Base-by-base conservation (phyloP, 2,888 invertebrate species). In the Osmoderma eremita region DNA sequence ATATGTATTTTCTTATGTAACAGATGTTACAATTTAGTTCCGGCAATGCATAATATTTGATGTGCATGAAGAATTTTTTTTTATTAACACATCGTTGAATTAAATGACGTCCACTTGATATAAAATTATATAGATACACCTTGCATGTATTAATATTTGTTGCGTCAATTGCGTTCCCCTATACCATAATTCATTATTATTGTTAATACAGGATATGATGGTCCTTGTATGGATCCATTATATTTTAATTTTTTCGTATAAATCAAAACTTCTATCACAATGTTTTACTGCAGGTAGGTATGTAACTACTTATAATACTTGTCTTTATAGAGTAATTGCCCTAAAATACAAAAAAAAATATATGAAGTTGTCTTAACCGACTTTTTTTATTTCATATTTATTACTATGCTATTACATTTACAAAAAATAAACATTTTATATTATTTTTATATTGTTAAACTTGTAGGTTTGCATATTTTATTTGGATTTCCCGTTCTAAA, bases 11-110 rank as follows among this genome's bases (percentile, higher is more conserved):
- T 5, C 15, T 45, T 45, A 45, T 61, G 58, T 17, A 45, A 45
- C 58, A 61, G 30, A 61, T 61, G 58, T 61, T 30, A 45, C 24
- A 61, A 61, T 45, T 61, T 30, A 45, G 30, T 45, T 61, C 45
- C 58, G 24, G 30, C 30, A 45, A 42, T 12, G 15, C 22, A 41
- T 18, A 39, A 54, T 39, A 38, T 6, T 56, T 22, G 15, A 56
- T 42, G 5, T 42, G 39, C 30, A 38, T 5, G 13, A 56, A 13
- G 45, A 45, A 41, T 15, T 61, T 61, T 61, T 61, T 61, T 61
- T 45, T 61, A 45, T 45, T 12, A 15, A 61, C 22, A 48, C 41
- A 42, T 56, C 56, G 45, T 45, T 61, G 45, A 30, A 61, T 45
- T 48, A 30, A 61, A 61, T 17, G 30, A 13, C 58, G 30, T 45